A percentile compares a stretch with the other conserved stretches of the same genome.
Conservation (phyloP, 2,888 invertebrate species). For the Lochmaea capreae region DNA sequence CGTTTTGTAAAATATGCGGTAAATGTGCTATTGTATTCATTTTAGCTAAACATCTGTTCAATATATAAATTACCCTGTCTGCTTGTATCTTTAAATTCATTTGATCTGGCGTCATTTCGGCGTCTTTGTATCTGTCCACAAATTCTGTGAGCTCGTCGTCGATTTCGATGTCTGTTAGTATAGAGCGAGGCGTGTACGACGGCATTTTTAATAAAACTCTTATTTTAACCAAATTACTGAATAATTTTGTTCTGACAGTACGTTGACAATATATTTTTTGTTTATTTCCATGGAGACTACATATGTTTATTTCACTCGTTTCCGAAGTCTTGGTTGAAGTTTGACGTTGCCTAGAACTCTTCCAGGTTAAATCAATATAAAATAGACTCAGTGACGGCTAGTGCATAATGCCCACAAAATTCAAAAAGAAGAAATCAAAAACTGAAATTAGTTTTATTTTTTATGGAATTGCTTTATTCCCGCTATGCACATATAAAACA, state of each 20-base stretch:
- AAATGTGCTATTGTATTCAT: constrained; percentile 43
- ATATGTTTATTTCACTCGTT: not conserved
- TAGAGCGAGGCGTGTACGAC: constrained; percentile 21
- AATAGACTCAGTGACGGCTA: too few relatives aligned
- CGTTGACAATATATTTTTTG: not conserved
- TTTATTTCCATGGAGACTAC: too few relatives aligned
- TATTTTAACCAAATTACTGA: not conserved
- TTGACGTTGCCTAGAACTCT: not conserved
- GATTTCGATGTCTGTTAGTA: constrained; percentile 33
- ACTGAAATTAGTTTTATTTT: too few relatives aligned
- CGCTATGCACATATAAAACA: too few relatives aligned
- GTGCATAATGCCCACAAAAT: too few relatives aligned
- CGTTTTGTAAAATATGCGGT: constrained; percentile 47
- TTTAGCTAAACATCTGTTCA: constrained; percentile 39
- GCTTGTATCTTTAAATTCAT: constrained; percentile 70
- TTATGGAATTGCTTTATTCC: too few relatives aligned
- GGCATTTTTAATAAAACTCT: constrained; percentile 29
- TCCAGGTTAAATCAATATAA: not conserved
- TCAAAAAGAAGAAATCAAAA: too few relatives aligned
- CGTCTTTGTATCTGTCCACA: constrained; percentile 38
- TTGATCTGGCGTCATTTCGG: constrained; percentile 48
- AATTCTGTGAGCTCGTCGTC: constrained; percentile 37
- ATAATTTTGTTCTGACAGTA: not conserved
- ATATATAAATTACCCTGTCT: constrained; percentile 65
- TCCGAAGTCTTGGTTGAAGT: not conserved